These are phyloP conservation scores for Oligia fasciuncula DNA, from an alignment of 2,888 invertebrate species.

Conservation along the genomic window DNA sequence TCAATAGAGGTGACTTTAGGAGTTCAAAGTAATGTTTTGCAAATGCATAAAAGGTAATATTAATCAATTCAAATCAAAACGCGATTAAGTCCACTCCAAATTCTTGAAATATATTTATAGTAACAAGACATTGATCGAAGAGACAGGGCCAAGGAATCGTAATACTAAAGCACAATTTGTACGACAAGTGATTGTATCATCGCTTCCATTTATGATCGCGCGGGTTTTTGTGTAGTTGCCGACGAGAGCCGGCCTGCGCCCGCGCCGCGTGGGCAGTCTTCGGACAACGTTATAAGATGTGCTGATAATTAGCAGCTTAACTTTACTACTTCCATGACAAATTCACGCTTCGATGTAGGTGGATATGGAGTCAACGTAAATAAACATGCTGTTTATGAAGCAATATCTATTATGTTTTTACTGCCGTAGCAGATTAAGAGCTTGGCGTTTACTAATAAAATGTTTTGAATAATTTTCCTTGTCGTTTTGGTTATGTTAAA, in stretches of 20 bases:
- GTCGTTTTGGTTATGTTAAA: not conserved
- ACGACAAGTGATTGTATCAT: slow-evolving; percentile 66
- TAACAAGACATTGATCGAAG: no score
- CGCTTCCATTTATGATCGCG: slow-evolving; percentile 59
- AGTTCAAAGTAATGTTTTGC: slow-evolving; percentile 11
- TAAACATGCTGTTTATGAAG: slow-evolving; percentile 25
- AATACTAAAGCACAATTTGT: slow-evolving; percentile 66
- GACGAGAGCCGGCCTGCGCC: slow-evolving; percentile 32
- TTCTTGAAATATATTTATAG: slow-evolving; percentile 46
- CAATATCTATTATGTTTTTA: slow-evolving; percentile 17
- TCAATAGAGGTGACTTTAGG: not conserved
- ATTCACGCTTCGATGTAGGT: slow-evolving; percentile 40
- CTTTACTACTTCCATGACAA: slow-evolving; percentile 52
- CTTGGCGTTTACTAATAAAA: not conserved
- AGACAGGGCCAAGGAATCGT: slow-evolving; percentile 46
- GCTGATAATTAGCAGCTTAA: slow-evolving; percentile 56
- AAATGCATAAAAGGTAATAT: slow-evolving; percentile 44
- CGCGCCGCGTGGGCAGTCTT: slow-evolving; percentile 53
- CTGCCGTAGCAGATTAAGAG: slow-evolving; percentile 9
- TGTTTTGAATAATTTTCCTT: not conserved
- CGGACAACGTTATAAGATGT: slow-evolving; percentile 45
- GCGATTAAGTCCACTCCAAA: slow-evolving; percentile 41
- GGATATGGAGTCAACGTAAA: slow-evolving; percentile 16
- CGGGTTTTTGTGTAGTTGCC: slow-evolving; percentile 57
- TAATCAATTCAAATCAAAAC: slow-evolving; percentile 48